Conservation (phyloP, 2,888 invertebrate genomes). For the Chloroclystis v-ata region DNA sequence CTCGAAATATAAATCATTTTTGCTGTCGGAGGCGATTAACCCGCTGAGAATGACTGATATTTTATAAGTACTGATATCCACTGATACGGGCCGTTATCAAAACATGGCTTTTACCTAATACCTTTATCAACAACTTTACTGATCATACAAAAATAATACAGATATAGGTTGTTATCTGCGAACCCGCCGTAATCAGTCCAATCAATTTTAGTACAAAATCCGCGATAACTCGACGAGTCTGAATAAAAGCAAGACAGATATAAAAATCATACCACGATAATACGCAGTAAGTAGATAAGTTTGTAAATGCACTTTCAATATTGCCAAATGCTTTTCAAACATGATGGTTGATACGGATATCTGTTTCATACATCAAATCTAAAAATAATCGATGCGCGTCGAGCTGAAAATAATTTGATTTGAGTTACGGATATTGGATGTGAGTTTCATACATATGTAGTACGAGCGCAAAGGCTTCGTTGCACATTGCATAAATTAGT, state of each 20-base stretch:
- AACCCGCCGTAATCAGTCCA: constrained; percentile 54
- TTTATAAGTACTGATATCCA: constrained; percentile 25
- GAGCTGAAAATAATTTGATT: constrained; percentile 45
- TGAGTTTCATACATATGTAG: constrained; percentile 30
- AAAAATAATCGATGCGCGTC: constrained; percentile 49
- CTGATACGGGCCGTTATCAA: constrained; percentile 31
- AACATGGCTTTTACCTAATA: constrained; percentile 46
- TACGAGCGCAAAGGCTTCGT: constrained; percentile 27
- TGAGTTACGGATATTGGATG: constrained; percentile 45
- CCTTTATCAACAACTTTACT: constrained; percentile 50
- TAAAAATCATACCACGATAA: constrained; percentile 48
- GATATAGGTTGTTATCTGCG: constrained; percentile 41
- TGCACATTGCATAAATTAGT: constrained; percentile 49
- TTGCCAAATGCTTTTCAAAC: constrained; percentile 33
- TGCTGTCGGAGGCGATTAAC: constrained; percentile 38
- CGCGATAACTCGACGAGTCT: constrained; percentile 49
- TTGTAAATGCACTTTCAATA: background rate
- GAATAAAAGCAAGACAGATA: constrained; percentile 50
- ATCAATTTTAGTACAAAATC: constrained; percentile 63
- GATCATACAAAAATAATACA: constrained; percentile 53
- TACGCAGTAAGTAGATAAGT: constrained; percentile 35
- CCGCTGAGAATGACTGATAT: constrained; percentile 39
- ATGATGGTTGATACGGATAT: constrained; percentile 40
- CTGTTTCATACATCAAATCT: constrained; percentile 39
- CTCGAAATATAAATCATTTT: constrained; percentile 37